Evolutionary conservation across 2,888 invertebrate species (phyloP), one percentile per base, ranked within the genome.

Genomic region (Hyposoter didymator): DNA sequence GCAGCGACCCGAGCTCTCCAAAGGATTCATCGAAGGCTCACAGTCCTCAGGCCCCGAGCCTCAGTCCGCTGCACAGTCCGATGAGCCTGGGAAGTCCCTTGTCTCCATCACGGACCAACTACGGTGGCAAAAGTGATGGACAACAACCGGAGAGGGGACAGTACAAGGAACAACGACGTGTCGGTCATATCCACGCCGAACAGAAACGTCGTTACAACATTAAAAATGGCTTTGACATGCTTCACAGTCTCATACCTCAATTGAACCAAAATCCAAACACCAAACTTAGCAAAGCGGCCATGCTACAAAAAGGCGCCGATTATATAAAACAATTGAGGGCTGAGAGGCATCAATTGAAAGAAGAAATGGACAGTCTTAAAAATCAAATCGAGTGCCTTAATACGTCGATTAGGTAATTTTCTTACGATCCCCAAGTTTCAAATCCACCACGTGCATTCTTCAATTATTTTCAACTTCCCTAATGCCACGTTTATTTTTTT

Each of bases 261-360:
- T 95, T 99, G 82, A 97, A 96, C 94, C 97, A 97, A 91, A 99
- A 98, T 94, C 97, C 98, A 32, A 97, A 97, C 93, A 96, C 98
- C 7, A 99, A 99, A 96, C 95, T 98, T 89, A 98, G 98, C 94
- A 99, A 99, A 95, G 99, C 99, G 62, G 98, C 98, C 22, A 98
- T 99, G 98, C 95, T 99, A 78, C 98, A 99, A 93, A 99, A 99
- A 94, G 98, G 99, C 83, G 99, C 99, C 7, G 99, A 99, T 90
- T 98, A 99, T 93, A 99, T 99, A 87, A 96, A 97, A 91, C 97
- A 98, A 92, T 94, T 99, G 90, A 97, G 98, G 90, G 95, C 96
- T 39, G 99, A 99, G 93, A 95, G 99, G 85, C 96, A 96, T 91
- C 96, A 97, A 91, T 96, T 98, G 86, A 97, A 97, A 92, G 98